A percentile compares a stretch with the other conserved stretches of the same genome.
phyloP scores from a whole-genome alignment of 1,140 invertebrate species.

The honey bee (Apis mellifera) region Amel_HAv3.1 CM009931.2:23055001-23055500 shows the following conservation, averaged over 20 bases:
- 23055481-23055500: fast-evolving
- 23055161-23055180: slow-evolving; percentile 27
- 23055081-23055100: slow-evolving; percentile 35
- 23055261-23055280: background rate
- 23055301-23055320: background rate
- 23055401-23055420: background rate
- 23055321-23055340: slow-evolving; percentile 32
- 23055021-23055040: slow-evolving; percentile 24
- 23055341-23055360: slow-evolving; percentile 2
- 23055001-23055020: slow-evolving; percentile 14
- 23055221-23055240: background rate
- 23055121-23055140: slow-evolving; percentile 2
- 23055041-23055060: slow-evolving; percentile 13
- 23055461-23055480: background rate
- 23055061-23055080: background rate
- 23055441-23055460: background rate
- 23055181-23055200: slow-evolving; percentile 38
- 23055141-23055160: slow-evolving; percentile 24
- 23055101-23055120: slow-evolving; percentile 44
- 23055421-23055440: slow-evolving; percentile 19
- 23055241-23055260: background rate
- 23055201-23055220: background rate
- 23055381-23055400: background rate
- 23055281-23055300: background rate
- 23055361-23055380: background rate